phyloP scores from a whole-genome alignment of 2,113 vertebrate genomes.

The Numida meleagris region DNA sequence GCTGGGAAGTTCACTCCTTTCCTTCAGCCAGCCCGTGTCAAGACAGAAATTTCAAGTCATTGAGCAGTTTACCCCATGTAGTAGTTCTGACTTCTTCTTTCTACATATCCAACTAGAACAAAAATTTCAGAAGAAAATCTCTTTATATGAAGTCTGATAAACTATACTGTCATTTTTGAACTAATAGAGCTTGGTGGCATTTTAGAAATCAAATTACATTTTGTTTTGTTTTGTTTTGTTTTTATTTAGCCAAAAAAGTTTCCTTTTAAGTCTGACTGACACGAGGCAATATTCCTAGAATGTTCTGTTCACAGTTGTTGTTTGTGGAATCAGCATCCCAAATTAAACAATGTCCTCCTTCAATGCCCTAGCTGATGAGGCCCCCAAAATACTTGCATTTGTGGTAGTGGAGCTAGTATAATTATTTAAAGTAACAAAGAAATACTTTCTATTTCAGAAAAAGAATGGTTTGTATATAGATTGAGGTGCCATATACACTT shows the following conservation, averaged over 20 bases:
- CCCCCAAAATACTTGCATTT: background rate
- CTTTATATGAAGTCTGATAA: background rate
- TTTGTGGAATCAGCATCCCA: background rate
- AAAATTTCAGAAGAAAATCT: background rate
- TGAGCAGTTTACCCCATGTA: background rate
- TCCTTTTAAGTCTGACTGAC: background rate
- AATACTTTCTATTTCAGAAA: background rate
- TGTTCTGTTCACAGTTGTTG: background rate
- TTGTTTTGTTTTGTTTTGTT: background rate
- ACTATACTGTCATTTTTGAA: rapidly evolving
- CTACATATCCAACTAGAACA: background rate
- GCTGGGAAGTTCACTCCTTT: background rate
- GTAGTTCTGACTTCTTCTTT: background rate
- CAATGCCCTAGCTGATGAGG: background rate
- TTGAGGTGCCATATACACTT: background rate
- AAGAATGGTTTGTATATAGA: background rate
- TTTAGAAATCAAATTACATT: background rate
- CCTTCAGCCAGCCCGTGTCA: background rate
- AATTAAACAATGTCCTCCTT: background rate
- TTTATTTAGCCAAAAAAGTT: background rate
- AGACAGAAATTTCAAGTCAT: background rate
- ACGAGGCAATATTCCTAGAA: background rate
- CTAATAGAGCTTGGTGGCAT: background rate
- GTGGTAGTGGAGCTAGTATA: background rate
- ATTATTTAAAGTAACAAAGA: background rate